A percentile compares a stretch with the other conserved stretches of the same genome.
Conservation (phyloP, 2,797 vertebrate species). For the Hydrophis major region DNA sequence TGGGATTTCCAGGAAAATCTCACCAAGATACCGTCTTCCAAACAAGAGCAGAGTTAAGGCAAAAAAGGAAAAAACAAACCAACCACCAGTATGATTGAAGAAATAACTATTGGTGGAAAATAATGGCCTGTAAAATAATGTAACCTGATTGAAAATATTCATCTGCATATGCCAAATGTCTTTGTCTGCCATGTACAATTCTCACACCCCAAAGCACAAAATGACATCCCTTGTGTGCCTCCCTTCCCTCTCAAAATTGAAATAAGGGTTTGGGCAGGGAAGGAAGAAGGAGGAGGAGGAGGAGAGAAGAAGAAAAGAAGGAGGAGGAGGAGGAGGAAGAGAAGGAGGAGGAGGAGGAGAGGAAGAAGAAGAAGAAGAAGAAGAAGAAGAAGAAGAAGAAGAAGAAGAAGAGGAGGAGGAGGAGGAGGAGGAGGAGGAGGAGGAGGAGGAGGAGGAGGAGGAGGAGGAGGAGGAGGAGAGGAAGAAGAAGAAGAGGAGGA, state of each 20-base stretch:
- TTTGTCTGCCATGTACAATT: not conserved
- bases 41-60: not conserved
- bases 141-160: not conserved
- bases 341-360: no score
- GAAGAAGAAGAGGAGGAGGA: no score
- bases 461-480: no score
- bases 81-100: not conserved
- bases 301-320: no score
- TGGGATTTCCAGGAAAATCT: not conserved
- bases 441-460: no score
- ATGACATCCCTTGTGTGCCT: not conserved
- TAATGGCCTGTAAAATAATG: not conserved
- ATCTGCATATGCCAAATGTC: not conserved
- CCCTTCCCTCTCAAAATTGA: not conserved
- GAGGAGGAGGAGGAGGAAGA: no score
- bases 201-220: not conserved
- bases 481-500: no score
- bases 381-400: no score
- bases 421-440: no score
- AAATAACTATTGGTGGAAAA: not conserved
- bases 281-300: not conserved
- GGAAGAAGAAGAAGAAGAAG: rapidly evolving
- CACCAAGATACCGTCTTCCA: not conserved
- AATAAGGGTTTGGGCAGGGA: not conserved
- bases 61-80: not conserved